Evolutionary conservation across 1,140 invertebrate genomes (phyloP).

Genomic region (Penaeus vannamei): DNA sequence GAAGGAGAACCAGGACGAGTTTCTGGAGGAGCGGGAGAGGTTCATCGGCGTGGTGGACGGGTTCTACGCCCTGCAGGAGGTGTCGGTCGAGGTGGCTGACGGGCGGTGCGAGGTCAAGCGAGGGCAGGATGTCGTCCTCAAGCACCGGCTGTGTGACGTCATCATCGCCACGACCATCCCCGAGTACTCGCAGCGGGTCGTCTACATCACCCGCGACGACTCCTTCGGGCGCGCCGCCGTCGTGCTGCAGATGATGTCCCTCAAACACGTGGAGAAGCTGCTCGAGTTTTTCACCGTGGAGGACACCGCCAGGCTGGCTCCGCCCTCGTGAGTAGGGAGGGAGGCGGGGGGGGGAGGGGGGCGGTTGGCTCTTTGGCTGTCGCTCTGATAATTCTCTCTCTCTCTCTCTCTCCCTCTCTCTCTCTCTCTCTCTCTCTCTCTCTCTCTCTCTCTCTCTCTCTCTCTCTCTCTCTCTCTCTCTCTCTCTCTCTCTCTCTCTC

Average conservation of each 20-base stretch:
- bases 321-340: background rate
- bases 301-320: no score
- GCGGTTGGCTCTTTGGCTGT: no score
- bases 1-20: background rate
- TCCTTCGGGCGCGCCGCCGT: slow-evolving; percentile 48
- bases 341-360: no score
- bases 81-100: background rate
- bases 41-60: slow-evolving; percentile 50
- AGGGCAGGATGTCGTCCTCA: slow-evolving; percentile 34
- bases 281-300: slow-evolving; percentile 16
- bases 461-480: no score
- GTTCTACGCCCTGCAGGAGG: slow-evolving; percentile 42
- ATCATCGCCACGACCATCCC: slow-evolving; percentile 30
- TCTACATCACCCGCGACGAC: slow-evolving; percentile 49
- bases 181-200: slow-evolving; percentile 25
- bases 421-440: no score
- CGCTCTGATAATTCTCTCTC: no score
- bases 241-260: slow-evolving; percentile 43
- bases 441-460: no score
- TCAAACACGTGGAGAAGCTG: slow-evolving; percentile 5
- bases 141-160: slow-evolving; percentile 42
- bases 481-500: no score
- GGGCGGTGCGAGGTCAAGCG: slow-evolving; percentile 27
- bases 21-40: background rate
- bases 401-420: no score